phyloP scores from a whole-genome alignment of 2,888 invertebrate species.

The Mesochorus sp. region DNA sequence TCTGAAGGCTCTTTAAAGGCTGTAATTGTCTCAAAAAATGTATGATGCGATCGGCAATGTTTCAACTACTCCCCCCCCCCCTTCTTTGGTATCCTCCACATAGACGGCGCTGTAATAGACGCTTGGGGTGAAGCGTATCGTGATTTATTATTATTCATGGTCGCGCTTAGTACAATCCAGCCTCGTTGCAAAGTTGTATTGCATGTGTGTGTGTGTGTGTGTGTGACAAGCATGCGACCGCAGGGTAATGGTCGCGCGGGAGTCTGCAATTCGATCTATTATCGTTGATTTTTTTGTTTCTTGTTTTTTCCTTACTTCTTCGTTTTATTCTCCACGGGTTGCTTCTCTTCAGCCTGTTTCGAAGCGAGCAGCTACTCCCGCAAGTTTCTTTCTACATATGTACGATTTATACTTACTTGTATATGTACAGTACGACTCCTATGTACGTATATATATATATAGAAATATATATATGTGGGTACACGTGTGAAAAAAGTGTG shows the following conservation, averaged over 20 bases:
- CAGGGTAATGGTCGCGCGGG: constrained; percentile 58
- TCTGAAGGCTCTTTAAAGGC: too few relatives aligned
- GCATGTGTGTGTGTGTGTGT: constrained; percentile 1
- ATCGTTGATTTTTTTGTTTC: constrained; percentile 28
- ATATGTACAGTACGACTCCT: too few relatives aligned
- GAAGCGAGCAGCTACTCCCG: background rate
- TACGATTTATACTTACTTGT: too few relatives aligned
- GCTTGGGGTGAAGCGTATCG: constrained; percentile 58
- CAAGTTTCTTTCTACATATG: constrained; percentile 6
- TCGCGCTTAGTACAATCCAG: constrained; percentile 38
- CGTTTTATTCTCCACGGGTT: background rate
- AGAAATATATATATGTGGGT: background rate
- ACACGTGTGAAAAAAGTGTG: constrained; percentile 15
- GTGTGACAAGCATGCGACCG: constrained; percentile 49
- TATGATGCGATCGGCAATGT: too few relatives aligned
- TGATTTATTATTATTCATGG: constrained; percentile 70
- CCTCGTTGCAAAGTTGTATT: constrained; percentile 12
- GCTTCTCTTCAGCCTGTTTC: background rate
- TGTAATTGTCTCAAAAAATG: too few relatives aligned
- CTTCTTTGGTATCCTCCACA: too few relatives aligned
- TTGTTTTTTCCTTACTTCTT: constrained; percentile 3
- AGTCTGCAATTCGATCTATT: constrained; percentile 62
- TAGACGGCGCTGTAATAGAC: constrained; percentile 41
- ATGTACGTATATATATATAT: background rate
- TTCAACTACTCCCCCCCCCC: too few relatives aligned